These are phyloP conservation scores for Azemiops feae DNA, from an alignment of 2,113 vertebrate genomes.

Conservation along the genomic window DNA sequence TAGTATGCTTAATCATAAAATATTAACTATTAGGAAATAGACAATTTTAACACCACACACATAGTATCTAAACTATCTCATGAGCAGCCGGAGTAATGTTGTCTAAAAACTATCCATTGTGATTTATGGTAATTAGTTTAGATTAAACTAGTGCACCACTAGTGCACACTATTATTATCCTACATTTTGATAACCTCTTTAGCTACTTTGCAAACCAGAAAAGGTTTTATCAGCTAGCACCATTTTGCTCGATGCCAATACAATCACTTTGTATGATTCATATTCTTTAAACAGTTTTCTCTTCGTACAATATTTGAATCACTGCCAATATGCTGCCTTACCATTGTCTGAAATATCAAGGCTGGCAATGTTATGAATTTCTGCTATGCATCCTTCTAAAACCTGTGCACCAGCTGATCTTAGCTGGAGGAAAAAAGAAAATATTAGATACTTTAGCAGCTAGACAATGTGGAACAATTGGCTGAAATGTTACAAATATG, in stretches of 20 bases:
- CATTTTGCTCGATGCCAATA: background rate
- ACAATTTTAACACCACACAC: background rate
- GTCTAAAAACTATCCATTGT: background rate
- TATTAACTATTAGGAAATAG: background rate
- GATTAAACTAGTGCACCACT: background rate
- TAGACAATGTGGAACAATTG: constrained; percentile 45
- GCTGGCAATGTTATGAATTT: constrained; percentile 95
- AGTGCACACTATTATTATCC: background rate
- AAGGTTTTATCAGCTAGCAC: background rate
- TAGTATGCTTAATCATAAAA: background rate
- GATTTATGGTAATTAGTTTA: background rate
- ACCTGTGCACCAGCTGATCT: constrained; percentile 95
- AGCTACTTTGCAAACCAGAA: background rate
- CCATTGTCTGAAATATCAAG: constrained; percentile 96
- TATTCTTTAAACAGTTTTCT: constrained; percentile 17
- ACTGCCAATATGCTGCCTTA: constrained; percentile 66
- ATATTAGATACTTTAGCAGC: background rate
- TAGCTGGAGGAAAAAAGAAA: constrained; percentile 75
- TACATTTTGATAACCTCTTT: background rate
- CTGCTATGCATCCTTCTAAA: constrained; percentile 94
- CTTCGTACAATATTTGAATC: background rate
- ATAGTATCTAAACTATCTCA: background rate
- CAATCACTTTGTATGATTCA: background rate
- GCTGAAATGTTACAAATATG: constrained; percentile 35
- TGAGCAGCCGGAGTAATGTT: background rate